Conservation (phyloP, 2,888 invertebrate genomes). For the Dryococelus australis region DNA sequence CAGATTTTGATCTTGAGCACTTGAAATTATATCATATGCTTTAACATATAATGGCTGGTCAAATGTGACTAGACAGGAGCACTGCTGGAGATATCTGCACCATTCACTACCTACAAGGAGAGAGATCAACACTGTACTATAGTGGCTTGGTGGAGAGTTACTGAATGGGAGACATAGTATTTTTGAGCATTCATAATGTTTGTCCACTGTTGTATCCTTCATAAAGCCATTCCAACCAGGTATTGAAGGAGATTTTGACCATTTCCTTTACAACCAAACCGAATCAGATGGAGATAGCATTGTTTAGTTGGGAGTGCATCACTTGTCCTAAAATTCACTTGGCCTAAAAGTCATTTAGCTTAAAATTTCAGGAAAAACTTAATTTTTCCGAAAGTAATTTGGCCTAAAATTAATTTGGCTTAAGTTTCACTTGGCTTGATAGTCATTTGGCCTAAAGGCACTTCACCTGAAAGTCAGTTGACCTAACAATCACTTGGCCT, state of each 20-base stretch:
- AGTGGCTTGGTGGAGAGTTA: neutral
- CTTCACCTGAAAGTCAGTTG: no score
- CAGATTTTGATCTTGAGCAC: neutral
- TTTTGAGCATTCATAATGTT: neutral
- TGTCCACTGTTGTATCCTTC: neutral
- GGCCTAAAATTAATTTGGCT: no score
- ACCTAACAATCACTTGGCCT: no score
- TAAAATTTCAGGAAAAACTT: no score
- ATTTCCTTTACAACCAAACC: no score
- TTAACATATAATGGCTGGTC: neutral
- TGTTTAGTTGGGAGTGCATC: no score
- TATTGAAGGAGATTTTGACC: neutral
- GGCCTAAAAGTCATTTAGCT: no score
- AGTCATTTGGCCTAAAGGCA: no score
- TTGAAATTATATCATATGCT: neutral
- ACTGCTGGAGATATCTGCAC: neutral
- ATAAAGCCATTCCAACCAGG: neutral
- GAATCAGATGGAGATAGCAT: no score
- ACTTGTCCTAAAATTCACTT: no score
- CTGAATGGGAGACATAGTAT: neutral
- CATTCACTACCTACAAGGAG: neutral
- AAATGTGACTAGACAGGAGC: neutral
- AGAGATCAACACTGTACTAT: neutral
- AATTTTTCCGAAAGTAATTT: no score
- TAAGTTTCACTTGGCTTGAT: no score